A percentile compares a stretch with the other conserved stretches of the same genome.
Evolutionary conservation across 2,888 invertebrate genomes (phyloP).

Genomic region (Rotaria socialis): DNA sequence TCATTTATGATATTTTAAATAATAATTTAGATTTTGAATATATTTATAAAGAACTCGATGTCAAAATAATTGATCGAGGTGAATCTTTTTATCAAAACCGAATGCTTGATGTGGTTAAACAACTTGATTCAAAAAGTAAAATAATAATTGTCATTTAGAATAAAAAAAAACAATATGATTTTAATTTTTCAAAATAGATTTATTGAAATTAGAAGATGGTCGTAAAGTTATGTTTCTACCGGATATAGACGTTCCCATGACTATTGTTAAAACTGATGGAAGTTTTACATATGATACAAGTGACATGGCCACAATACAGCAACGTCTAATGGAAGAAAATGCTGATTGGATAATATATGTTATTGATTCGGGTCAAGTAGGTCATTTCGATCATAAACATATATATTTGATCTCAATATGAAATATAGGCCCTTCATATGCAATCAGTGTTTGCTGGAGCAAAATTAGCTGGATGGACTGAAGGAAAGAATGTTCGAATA

Average conservation of each 20-base stretch:
- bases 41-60: conserved; percentile 79
- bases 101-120: conserved; percentile 75
- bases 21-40: conserved; percentile 74
- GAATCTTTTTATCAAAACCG: conserved; percentile 92
- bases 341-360: conserved; percentile 86
- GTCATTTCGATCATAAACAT: too few relatives aligned
- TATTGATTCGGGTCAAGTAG: conserved; percentile 82
- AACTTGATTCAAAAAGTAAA: conserved; percentile 65
- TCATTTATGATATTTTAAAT: not conserved
- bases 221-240: conserved; percentile 64
- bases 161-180: too few relatives aligned
- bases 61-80: conserved; percentile 75
- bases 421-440: conserved; percentile 65
- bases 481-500: conserved; percentile 65
- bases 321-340: conserved; percentile 68
- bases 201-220: conserved; percentile 68
- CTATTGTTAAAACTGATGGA: conserved; percentile 91
- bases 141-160: not conserved
- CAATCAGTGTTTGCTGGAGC: conserved; percentile 71
- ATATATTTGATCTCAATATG: too few relatives aligned
- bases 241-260: conserved; percentile 70
- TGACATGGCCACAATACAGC: conserved; percentile 84
- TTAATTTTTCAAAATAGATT: conserved; percentile 53
- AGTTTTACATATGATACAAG: conserved; percentile 95
- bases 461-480: conserved; percentile 71